phyloP scores from a whole-genome alignment of 1,140 invertebrate genomes.

The Penaeus chinensis region DNA sequence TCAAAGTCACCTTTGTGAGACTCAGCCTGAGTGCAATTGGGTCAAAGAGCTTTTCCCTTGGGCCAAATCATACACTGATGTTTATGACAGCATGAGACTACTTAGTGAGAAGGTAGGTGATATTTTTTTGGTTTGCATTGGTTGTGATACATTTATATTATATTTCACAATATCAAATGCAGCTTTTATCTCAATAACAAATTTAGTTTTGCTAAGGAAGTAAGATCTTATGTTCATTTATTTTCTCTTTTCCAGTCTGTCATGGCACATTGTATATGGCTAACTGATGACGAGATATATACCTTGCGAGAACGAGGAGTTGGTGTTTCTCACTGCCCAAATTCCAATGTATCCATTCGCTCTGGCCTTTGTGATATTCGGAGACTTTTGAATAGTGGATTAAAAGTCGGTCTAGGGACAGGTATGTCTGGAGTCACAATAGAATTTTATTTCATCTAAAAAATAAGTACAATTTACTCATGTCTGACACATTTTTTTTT shows the following conservation, averaged over 20 bases:
- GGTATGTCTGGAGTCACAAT: conserved; percentile 71
- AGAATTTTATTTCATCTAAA: too few relatives aligned
- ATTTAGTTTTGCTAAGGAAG: neutral
- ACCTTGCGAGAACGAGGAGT: conserved; percentile 75
- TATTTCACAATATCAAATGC: too few relatives aligned
- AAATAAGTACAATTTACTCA: too few relatives aligned
- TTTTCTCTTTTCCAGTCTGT: conserved; percentile 72
- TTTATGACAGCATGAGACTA: conserved; percentile 81
- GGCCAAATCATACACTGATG: conserved; percentile 76
- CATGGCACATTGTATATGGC: conserved; percentile 85
- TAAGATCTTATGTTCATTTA: conserved; percentile 17
- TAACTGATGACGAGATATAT: conserved; percentile 79
- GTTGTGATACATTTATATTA: too few relatives aligned
- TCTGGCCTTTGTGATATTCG: conserved; percentile 86
- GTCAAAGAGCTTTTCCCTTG: conserved; percentile 75
- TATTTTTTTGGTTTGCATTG: conserved; percentile 11
- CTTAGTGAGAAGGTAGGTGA: conserved; percentile 78
- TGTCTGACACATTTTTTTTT: neutral
- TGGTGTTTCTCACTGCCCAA: conserved; percentile 86
- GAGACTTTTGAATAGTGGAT: conserved; percentile 73
- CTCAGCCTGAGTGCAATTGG: conserved; percentile 77
- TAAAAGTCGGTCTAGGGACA: conserved; percentile 87
- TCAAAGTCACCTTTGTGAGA: conserved; percentile 89
- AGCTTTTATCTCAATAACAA: too few relatives aligned
- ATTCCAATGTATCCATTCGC: conserved; percentile 84